Evolutionary conservation across 2,888 invertebrate genomes (phyloP).

Genomic region (Teleogryllus oceanicus): DNA sequence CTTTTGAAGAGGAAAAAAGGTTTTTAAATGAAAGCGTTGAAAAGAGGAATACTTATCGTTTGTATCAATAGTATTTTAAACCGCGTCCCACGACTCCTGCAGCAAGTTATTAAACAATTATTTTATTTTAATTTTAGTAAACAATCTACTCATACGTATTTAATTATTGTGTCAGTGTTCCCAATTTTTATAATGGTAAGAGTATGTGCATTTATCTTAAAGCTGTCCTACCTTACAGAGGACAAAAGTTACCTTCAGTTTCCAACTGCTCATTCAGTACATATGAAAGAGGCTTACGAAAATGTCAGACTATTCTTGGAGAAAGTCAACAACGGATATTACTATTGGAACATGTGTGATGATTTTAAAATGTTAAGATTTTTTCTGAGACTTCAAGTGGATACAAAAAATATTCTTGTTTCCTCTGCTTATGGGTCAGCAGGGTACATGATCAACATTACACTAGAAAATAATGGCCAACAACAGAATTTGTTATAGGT

Average conservation of each 20-base stretch:
- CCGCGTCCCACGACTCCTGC: too few species aligned
- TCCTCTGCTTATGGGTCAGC: not conserved
- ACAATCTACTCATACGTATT: too few species aligned
- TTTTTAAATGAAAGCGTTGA: too few species aligned
- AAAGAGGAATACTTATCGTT: too few species aligned
- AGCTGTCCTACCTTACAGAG: not conserved
- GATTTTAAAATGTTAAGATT: not conserved
- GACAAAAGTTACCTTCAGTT: not conserved
- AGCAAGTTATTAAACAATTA: too few species aligned
- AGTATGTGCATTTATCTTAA: too few species aligned
- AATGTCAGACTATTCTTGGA: not conserved
- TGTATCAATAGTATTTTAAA: too few species aligned
- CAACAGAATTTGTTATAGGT: conserved; percentile 11
- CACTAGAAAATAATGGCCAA: not conserved
- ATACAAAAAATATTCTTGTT: not conserved
- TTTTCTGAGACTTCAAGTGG: not conserved
- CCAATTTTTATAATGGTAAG: too few species aligned
- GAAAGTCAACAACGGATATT: not conserved
- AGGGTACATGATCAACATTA: not conserved
- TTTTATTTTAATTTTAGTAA: too few species aligned
- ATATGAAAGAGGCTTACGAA: conserved; percentile 19
- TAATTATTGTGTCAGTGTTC: too few species aligned
- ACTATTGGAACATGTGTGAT: not conserved
- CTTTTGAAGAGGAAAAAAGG: too few species aligned
- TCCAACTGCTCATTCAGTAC: not conserved